phyloP scores from a whole-genome alignment of 2,113 vertebrate species.

The Eurystomus gularis region DNA sequence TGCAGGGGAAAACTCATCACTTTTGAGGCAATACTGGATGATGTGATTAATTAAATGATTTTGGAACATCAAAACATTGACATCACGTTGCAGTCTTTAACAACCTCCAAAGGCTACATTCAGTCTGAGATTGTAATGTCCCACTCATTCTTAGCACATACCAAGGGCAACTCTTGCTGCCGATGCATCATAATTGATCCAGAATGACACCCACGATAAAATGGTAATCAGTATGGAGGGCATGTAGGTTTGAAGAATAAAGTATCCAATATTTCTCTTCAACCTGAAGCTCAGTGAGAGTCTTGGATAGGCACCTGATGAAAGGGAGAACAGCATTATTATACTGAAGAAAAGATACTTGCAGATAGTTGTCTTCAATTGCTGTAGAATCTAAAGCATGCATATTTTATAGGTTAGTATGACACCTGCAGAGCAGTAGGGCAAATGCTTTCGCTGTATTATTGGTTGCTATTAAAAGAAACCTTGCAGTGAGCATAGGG shows the following conservation, averaged over 20 bases:
- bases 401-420: neutral
- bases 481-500: neutral
- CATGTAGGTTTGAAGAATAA: slow-evolving; percentile 99
- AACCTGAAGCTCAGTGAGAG: slow-evolving; percentile 96
- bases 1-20: neutral
- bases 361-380: slow-evolving; percentile 39
- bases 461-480: neutral
- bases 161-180: slow-evolving; percentile 97
- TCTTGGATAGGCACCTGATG: slow-evolving; percentile 93
- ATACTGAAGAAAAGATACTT: slow-evolving; percentile 2
- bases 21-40: slow-evolving; percentile 25
- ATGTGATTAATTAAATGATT: neutral
- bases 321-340: slow-evolving; percentile 1
- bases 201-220: slow-evolving; percentile 98
- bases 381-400: slow-evolving; percentile 17
- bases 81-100: slow-evolving; percentile 3
- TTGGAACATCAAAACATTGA: slow-evolving; percentile 12
- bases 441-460: neutral
- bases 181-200: slow-evolving; percentile 98
- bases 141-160: slow-evolving; percentile 71
- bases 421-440: slow-evolving; percentile 27
- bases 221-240: slow-evolving; percentile 98
- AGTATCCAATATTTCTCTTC: slow-evolving; percentile 98
- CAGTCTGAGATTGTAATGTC: slow-evolving; percentile 13
- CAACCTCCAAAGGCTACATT: neutral